A percentile compares a stretch with the other conserved stretches of the same genome.
Conservation (phyloP, 2,888 invertebrate species). For the Conus canariensis region DNA sequence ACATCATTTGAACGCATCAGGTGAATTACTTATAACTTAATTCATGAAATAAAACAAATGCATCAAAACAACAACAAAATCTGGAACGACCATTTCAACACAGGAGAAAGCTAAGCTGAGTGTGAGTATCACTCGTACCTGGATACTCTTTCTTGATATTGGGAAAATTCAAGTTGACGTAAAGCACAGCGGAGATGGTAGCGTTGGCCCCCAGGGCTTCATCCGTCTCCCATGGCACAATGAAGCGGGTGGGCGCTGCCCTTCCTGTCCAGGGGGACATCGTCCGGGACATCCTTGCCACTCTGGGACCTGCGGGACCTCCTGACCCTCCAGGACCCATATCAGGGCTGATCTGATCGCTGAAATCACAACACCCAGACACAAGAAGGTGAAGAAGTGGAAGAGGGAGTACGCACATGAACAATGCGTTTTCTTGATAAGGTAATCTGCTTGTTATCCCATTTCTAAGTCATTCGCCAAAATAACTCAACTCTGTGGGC, state of each 20-base stretch:
- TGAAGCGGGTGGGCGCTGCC: conserved; percentile 49
- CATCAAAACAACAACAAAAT: no score
- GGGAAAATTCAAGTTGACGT: conserved; percentile 96
- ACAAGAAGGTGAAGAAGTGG: conserved; percentile 21
- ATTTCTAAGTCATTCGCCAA: no score
- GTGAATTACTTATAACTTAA: no score
- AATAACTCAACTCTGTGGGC: no score
- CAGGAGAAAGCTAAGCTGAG: no score
- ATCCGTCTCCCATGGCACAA: conserved; percentile 90
- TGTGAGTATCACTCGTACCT: conserved; percentile 76
- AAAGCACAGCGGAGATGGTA: conserved; percentile 97
- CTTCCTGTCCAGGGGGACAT: conserved; percentile 43
- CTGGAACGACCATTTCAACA: no score
- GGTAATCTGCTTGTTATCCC: no score
- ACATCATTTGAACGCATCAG: no score
- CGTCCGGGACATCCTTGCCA: conserved; percentile 37
- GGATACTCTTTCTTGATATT: conserved; percentile 95
- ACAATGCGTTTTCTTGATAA: no score
- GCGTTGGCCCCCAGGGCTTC: conserved; percentile 94
- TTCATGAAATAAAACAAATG: no score
- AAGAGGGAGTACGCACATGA: background rate
- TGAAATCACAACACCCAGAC: background rate
- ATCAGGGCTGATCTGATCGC: conserved; percentile 47
- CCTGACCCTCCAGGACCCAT: conserved; percentile 36
- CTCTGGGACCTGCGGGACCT: conserved; percentile 11